Conservation (phyloP, 2,797 vertebrate species). For the Hipposideros larvatus region DNA sequence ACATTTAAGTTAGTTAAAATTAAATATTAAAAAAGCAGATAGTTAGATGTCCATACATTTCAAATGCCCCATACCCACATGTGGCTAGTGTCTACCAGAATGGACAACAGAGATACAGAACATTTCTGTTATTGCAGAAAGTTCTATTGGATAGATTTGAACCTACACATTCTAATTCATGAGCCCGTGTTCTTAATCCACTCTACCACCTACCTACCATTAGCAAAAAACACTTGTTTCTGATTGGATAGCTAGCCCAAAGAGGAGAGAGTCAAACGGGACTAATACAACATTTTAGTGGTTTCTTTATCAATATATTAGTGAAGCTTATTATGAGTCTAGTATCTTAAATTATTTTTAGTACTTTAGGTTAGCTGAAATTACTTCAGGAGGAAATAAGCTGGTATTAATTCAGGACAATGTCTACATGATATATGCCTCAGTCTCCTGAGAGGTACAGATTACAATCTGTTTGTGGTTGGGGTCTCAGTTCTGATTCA, state of each 20-base stretch:
- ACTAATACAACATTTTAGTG: background rate
- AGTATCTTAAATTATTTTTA: background rate
- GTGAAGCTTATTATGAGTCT: background rate
- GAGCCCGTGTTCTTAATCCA: background rate
- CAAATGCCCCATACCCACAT: background rate
- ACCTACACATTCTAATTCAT: background rate
- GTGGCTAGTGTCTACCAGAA: background rate
- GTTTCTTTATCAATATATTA: slow-evolving; percentile 13
- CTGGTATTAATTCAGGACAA: background rate
- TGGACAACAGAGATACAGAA: background rate
- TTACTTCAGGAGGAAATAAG: background rate
- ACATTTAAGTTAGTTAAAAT: slow-evolving; percentile 4
- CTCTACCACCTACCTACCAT: background rate
- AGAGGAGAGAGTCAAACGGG: background rate
- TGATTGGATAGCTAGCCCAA: background rate
- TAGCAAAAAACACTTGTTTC: background rate
- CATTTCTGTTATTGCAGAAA: background rate
- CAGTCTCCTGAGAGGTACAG: background rate
- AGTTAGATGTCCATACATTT: background rate
- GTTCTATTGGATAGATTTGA: background rate
- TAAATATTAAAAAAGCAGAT: slow-evolving; percentile 48
- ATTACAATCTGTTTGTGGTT: background rate
- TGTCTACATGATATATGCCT: background rate
- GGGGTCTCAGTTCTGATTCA: background rate
- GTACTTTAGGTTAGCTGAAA: slow-evolving; percentile 12